Percentiles rank a stretch among this genome's conserved stretches.
Conservation (phyloP, 2,888 invertebrate species). For the Agrilus biguttatus region DNA sequence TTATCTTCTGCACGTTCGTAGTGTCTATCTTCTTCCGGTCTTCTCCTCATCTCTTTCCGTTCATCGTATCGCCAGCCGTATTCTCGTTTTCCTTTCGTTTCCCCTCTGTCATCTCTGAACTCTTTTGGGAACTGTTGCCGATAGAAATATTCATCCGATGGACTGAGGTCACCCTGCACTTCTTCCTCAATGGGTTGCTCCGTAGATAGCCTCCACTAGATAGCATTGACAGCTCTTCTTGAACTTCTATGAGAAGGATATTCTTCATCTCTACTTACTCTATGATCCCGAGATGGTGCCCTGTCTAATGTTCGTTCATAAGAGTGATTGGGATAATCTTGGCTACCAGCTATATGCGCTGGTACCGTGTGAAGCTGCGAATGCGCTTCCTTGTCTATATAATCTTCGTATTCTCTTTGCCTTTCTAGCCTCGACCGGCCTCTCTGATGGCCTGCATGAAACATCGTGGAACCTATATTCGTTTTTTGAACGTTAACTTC, state of each 20-base stretch:
- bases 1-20: constrained; percentile 11
- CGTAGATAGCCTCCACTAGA: constrained; percentile 45
- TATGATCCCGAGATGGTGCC: constrained; percentile 21
- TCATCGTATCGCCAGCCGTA: constrained; percentile 9
- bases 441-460: constrained; percentile 31
- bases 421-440: constrained; percentile 37
- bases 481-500: no score
- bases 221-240: constrained; percentile 58
- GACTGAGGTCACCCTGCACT: constrained; percentile 28
- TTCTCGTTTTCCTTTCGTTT: constrained; percentile 1
- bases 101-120: constrained; percentile 21
- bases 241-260: constrained; percentile 40
- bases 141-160: constrained; percentile 21
- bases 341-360: constrained; percentile 25
- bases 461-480: constrained; percentile 25
- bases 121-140: constrained; percentile 29
- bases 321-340: constrained; percentile 24
- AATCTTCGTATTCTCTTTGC: constrained; percentile 40
- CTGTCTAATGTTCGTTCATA: constrained; percentile 20
- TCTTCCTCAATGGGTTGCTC: constrained; percentile 34
- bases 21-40: constrained; percentile 12
- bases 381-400: constrained; percentile 24
- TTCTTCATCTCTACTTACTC: constrained; percentile 25
- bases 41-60: constrained; percentile 10
- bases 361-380: constrained; percentile 15